These are phyloP conservation scores for Poeciliopsis presidionis DNA, from an alignment of 2,797 vertebrate species.

Conservation along the genomic window DNA sequence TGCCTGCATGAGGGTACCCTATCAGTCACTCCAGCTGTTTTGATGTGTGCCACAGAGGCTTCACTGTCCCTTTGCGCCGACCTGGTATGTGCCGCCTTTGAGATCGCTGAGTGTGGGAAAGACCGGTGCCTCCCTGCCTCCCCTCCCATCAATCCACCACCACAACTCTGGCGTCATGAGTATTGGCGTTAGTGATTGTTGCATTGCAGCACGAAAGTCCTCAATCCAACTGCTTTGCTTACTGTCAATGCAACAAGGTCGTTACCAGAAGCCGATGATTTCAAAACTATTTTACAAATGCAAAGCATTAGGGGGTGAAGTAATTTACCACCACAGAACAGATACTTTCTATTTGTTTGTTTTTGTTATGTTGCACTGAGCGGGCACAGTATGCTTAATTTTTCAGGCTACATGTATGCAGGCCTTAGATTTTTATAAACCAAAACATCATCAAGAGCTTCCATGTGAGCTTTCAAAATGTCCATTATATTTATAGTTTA, in stretches of 20 bases:
- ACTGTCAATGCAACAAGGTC: conserved; percentile 19
- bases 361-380: not conserved
- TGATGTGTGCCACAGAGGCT: conserved; percentile 76
- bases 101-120: conserved; percentile 73
- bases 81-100: conserved; percentile 67
- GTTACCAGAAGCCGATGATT: not conserved
- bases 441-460: not conserved
- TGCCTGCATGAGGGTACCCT: conserved; percentile 71
- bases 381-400: not conserved
- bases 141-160: conserved; percentile 15
- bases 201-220: conserved; percentile 53
- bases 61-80: conserved; percentile 60
- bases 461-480: not conserved
- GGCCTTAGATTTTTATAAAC: not conserved
- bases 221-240: conserved; percentile 54
- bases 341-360: conserved; percentile 9
- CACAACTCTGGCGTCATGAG: conserved; percentile 59
- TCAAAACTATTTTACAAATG: conserved; percentile 5
- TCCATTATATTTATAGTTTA: not conserved
- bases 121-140: conserved; percentile 35
- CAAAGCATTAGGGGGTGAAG: not conserved
- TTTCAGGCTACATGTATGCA: not conserved
- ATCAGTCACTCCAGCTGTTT: conserved; percentile 80
- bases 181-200: conserved; percentile 66
- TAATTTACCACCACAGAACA: not conserved